Base-by-base conservation (phyloP, 2,113 vertebrate species). In the Myxocyprinus asiaticus region DNA sequence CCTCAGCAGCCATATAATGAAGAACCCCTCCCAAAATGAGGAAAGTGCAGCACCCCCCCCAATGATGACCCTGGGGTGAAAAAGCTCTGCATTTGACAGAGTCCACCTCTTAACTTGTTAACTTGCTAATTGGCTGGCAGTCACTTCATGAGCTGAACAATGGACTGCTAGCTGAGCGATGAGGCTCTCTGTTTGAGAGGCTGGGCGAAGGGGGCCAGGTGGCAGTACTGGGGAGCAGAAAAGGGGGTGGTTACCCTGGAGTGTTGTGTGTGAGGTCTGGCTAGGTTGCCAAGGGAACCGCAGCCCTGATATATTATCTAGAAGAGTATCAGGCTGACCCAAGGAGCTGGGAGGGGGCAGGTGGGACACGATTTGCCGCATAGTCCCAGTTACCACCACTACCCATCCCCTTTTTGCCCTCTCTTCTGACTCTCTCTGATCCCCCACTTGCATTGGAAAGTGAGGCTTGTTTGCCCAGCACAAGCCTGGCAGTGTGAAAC, bases 251-350 rank as follows among this genome's bases (percentile, higher is more conserved):
- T 85, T 86, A 86, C 81, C 85, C 59, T 80, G 76, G 78, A 86
- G 85, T 87, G 88, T 89, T 62, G 85, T 89, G 88, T 91, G 89
- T 91, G 90, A 87, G 86, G 83, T 90, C 91, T 89, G 75, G 72
- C 78, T 83, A 0, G 45, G 89, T 92, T 84, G 85, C 86, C 88
- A 91, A 88, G 91, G 92, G 84, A 89, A 93, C 89, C 81, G 15
- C 68, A 0, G 85, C 73, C 22, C 88, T 90, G 88, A 90, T 91
- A 91, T 90, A 92, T 92, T 90, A 91, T 91, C 88, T 89, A 86
- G 85, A 91, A 90, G 88, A 90, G 91, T 89, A 88, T 85, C 86
- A 85, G 83, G 82, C 85, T 87, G 90, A 84, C 81, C 79, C 83
- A 84, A 71, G 80, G 81, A 80, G 61, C 56, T 45, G 79, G 82